Percentiles rank a stretch among this genome's conserved stretches.
Evolutionary conservation across 2,113 vertebrate species (phyloP).

Genomic region (Rynchops niger): DNA sequence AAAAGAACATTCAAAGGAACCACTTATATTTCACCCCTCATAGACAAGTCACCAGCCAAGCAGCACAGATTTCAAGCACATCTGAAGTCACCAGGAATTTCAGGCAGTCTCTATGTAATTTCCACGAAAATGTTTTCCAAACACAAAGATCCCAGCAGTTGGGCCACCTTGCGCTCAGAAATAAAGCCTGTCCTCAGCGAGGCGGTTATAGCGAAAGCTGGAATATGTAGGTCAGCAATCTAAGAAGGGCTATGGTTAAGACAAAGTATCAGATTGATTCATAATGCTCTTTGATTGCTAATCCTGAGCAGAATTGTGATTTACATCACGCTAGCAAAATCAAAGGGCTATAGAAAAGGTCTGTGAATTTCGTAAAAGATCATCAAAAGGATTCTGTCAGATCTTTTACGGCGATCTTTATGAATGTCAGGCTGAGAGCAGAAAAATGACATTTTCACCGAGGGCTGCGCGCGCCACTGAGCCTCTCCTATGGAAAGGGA

Average conservation of each 20-base stretch:
- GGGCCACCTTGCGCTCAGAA: neutral
- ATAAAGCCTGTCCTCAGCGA: neutral
- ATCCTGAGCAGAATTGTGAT: slow-evolving; percentile 15
- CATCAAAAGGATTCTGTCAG: neutral
- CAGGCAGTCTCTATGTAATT: neutral
- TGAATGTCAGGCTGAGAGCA: neutral
- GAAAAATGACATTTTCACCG: neutral
- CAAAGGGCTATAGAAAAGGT: neutral
- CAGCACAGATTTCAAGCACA: neutral
- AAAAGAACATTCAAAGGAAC: neutral
- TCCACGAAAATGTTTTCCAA: neutral
- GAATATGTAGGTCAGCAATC: slow-evolving; percentile 17
- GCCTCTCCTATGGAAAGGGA: neutral
- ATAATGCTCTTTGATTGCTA: slow-evolving; percentile 43
- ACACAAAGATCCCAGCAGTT: neutral
- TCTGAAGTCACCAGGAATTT: neutral
- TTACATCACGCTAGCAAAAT: neutral
- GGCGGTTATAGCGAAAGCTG: neutral
- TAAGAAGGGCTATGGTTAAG: neutral
- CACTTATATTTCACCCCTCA: neutral
- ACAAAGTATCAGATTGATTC: slow-evolving; percentile 31
- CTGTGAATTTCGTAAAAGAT: neutral
- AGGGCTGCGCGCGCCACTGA: accelerated
- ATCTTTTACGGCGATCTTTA: neutral
- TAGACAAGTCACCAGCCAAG: neutral